phyloP scores from a whole-genome alignment of 2,888 invertebrate genomes.

The Eupithecia tripunctaria region DNA sequence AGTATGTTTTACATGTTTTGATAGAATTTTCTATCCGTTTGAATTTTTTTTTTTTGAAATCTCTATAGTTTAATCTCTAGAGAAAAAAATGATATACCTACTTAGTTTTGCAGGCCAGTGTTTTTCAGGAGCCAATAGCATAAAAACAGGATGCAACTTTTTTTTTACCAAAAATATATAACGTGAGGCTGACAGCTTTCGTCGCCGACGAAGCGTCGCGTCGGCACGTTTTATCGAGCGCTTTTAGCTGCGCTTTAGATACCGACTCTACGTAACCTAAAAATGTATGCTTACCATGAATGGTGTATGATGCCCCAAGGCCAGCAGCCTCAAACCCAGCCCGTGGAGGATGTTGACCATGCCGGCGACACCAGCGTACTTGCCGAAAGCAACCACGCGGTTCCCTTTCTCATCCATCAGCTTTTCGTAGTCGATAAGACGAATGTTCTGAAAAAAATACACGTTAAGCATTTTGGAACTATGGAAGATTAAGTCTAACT shows the following conservation, averaged over 20 bases:
- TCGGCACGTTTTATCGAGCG: neutral
- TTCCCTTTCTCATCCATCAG: slow-evolving; percentile 95
- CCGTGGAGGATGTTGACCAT: slow-evolving; percentile 99
- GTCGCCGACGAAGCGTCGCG: neutral
- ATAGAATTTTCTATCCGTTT: no score
- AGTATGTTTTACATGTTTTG: no score
- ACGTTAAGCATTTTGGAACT: neutral
- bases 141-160: neutral
- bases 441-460: slow-evolving; percentile 89
- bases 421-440: slow-evolving; percentile 98
- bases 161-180: neutral
- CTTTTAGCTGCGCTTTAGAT: neutral
- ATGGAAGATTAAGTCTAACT: neutral
- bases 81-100: no score
- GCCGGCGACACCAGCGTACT: slow-evolving; percentile 99
- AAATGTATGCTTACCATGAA: slow-evolving; percentile 90
- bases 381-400: slow-evolving; percentile 98
- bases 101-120: no score
- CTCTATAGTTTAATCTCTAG: no score
- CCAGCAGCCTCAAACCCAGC: slow-evolving; percentile 95
- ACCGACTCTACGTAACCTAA: neutral
- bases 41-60: no score
- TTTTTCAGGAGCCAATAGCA: no score
- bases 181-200: neutral
- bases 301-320: slow-evolving; percentile 99